Base-by-base conservation (phyloP, 2,797 vertebrate species). In the Gymnoscopelus braueri region DNA sequence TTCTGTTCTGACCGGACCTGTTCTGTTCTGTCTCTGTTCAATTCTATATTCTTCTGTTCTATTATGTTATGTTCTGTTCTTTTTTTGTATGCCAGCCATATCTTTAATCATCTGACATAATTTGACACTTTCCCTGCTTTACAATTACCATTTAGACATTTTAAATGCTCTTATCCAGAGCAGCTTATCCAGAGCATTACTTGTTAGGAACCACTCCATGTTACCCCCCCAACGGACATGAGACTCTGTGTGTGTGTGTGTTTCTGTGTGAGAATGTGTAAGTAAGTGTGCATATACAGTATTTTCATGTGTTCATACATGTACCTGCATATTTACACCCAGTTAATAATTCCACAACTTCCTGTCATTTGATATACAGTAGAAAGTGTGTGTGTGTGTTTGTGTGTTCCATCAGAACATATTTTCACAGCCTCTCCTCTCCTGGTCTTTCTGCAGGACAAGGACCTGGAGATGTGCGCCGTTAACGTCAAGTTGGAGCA, bases 401-500 rank as follows among this genome's bases (percentile, higher is more conserved):
- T 57, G 52, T 66, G 3, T 65, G 47, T 71, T 61, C 1, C 12
- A 54, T 60, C 29, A 47, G 1, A 52, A 51, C 26, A 15, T 32
- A 12, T 60, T 63, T 50, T 35, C 4, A 24, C 13, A 57, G 2
- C 39, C 51, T 32, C 32, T 32, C 60, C 2, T 3, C n/a, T 7
- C 59, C 47, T 19, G 12, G 4, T 63, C 3, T 64, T 7, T 65
- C 39, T 77, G 0, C 84, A 99, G 97, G 97, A 99, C 78, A 99
- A 97, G 76, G 97, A 99, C 80, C 91, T 95, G 9, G 96, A 98
- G 81, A 93, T 97, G 32, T 83, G 91, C 0, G 93, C 94, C 7
- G 88, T 96, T 74, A 95, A 94, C 1, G 92, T 98, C 87, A 98
- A 98, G 87, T 85, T 94, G 0, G 95, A 98, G 35, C 93, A 94